Evolutionary conservation across 1,140 invertebrate species (phyloP).

Genomic region (Pogonognathellus flavescens): DNA sequence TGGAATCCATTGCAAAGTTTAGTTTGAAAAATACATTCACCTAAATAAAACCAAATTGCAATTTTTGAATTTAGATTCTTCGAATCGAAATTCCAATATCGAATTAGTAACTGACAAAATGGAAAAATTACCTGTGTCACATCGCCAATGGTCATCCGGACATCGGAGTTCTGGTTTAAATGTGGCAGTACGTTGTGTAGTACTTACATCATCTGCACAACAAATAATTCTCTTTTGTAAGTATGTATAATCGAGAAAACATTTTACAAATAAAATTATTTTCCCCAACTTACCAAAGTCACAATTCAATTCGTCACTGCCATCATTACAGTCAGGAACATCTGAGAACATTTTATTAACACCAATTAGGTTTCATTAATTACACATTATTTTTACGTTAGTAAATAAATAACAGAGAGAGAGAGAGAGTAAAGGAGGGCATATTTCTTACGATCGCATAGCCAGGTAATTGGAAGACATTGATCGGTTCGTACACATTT

Average conservation of each 20-base stretch:
- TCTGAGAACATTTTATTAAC: neutral
- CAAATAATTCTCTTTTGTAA: neutral
- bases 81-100: neutral
- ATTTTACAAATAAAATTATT: neutral
- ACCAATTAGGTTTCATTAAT: neutral
- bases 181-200: constrained; percentile 65
- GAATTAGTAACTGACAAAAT: neutral
- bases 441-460: constrained; percentile 76
- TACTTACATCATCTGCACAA: constrained; percentile 69
- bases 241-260: neutral
- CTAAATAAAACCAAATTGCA: constrained; percentile 66
- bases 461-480: constrained; percentile 89
- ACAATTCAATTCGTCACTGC: constrained; percentile 82
- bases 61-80: neutral
- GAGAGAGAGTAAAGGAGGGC: too few relatives aligned
- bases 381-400: too few relatives aligned
- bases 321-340: constrained; percentile 81
- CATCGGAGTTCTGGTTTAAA: constrained; percentile 70
- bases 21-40: constrained; percentile 81
- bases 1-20: constrained; percentile 79
- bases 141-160: constrained; percentile 79
- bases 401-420: too few relatives aligned
- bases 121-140: constrained; percentile 74
- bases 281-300: constrained; percentile 70
- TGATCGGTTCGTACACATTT: constrained; percentile 78